Evolutionary conservation across 2,797 vertebrate genomes (phyloP).

Genomic region (Galaxias olidus): DNA sequence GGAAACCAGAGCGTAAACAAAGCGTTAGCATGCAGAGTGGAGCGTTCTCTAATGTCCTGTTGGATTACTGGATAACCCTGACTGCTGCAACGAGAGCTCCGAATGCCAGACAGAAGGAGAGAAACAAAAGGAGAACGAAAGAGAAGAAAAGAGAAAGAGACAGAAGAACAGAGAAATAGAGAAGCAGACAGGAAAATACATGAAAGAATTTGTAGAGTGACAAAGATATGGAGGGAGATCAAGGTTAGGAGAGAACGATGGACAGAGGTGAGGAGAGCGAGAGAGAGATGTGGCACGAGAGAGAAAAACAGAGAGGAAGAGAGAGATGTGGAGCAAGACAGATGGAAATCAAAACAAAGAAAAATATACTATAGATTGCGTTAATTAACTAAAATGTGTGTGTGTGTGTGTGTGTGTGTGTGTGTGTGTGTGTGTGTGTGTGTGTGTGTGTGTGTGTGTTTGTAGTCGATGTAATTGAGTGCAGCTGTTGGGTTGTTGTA

Average conservation of each 20-base stretch:
- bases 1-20: too few species aligned
- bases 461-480: slow-evolving; percentile 70
- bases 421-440: not conserved
- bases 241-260: too few species aligned
- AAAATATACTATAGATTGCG: slow-evolving; percentile 9
- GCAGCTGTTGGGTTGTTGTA: slow-evolving; percentile 67
- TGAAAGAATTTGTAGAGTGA: too few species aligned
- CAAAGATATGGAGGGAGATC: too few species aligned
- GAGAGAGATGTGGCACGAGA: too few species aligned
- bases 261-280: too few species aligned
- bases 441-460: not conserved
- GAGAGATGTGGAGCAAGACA: not conserved
- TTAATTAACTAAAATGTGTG: not conserved
- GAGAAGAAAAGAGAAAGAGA: not conserved
- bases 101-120: not conserved
- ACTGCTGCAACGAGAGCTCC: too few species aligned
- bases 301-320: not conserved
- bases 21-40: too few species aligned
- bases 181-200: too few species aligned
- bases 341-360: not conserved
- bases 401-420: slow-evolving; percentile 1
- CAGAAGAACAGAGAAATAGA: too few species aligned
- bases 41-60: too few species aligned
- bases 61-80: too few species aligned
- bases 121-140: not conserved